Evolutionary conservation across 1,140 invertebrate species (phyloP).

Genomic region (Euschistus heros): DNA sequence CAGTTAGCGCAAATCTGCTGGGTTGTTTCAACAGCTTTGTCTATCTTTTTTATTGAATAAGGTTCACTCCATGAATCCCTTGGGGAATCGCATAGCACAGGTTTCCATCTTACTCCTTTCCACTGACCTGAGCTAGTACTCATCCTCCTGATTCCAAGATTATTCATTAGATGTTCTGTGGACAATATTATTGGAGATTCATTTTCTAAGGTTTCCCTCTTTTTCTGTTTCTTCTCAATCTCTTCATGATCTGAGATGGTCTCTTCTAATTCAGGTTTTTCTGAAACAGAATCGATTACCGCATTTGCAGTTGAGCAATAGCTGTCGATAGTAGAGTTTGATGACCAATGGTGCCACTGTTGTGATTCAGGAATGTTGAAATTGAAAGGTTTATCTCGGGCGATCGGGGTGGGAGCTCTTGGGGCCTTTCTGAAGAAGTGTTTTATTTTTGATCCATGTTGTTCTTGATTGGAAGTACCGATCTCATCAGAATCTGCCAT

Average conservation of each 20-base stretch:
- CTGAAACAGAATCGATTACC: not conserved
- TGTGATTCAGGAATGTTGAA: not conserved
- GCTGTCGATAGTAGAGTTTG: constrained; percentile 26
- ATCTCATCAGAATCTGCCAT: constrained; percentile 13
- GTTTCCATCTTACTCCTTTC: constrained; percentile 29
- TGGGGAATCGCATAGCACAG: constrained; percentile 12
- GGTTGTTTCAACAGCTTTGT: not conserved
- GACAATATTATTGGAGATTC: not conserved
- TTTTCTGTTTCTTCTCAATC: not conserved
- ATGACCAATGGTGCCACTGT: constrained; percentile 18
- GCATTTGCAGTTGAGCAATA: constrained; percentile 22
- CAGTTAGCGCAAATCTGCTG: not conserved
- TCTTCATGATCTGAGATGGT: not conserved
- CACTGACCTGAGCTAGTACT: constrained; percentile 28
- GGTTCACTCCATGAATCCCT: not conserved
- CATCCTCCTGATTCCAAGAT: constrained; percentile 1
- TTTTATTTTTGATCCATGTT: not conserved
- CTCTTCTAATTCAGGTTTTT: not conserved
- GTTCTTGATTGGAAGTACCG: not conserved
- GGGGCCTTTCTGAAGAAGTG: not conserved
- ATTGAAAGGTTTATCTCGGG: not conserved
- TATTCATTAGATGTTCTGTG: not conserved
- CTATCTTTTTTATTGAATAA: not conserved
- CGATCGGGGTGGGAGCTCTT: not conserved
- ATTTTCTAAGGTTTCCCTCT: not conserved